These are phyloP conservation scores for Tympanuchus pallidicinctus DNA, from an alignment of 2,113 vertebrate species.

Conservation along the genomic window DNA sequence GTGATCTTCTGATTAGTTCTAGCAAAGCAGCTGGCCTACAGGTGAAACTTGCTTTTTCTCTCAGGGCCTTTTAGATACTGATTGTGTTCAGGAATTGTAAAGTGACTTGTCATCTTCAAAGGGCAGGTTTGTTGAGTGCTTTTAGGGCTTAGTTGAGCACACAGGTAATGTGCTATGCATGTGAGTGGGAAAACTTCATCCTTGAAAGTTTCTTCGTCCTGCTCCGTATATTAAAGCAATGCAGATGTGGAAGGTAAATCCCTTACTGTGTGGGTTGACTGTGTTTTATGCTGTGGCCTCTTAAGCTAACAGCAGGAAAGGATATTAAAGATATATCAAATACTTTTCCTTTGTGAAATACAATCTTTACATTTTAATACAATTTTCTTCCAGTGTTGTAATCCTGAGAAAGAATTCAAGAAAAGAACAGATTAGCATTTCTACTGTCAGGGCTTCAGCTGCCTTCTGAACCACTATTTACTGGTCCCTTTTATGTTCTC, in stretches of 20 bases:
- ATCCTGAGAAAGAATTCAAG: not conserved
- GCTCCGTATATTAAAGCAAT: not conserved
- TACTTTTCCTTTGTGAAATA: not conserved
- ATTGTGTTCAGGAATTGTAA: constrained; percentile 21
- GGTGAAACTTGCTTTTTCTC: constrained; percentile 29
- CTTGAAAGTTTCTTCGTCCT: constrained; percentile 4
- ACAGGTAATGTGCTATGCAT: constrained; percentile 10
- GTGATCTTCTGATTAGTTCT: not conserved
- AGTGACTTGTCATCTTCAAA: constrained; percentile 67
- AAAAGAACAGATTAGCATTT: not conserved
- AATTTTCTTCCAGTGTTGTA: not conserved
- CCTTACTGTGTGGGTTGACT: not conserved
- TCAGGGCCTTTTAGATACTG: constrained; percentile 37
- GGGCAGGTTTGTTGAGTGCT: constrained; percentile 10
- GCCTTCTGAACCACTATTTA: not conserved
- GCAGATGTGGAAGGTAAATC: constrained; percentile 41
- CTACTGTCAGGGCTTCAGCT: not conserved
- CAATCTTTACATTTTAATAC: constrained; percentile 7
- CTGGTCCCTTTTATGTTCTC: constrained; percentile 33
- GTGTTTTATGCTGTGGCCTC: not conserved
- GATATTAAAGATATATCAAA: not conserved
- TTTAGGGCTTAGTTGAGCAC: constrained; percentile 40
- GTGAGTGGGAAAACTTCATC: constrained; percentile 25
- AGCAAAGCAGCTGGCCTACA: constrained; percentile 43
- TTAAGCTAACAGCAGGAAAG: constrained; percentile 34